Conservation (phyloP, 2,888 invertebrate species). For the Lumbricus terrestris region DNA sequence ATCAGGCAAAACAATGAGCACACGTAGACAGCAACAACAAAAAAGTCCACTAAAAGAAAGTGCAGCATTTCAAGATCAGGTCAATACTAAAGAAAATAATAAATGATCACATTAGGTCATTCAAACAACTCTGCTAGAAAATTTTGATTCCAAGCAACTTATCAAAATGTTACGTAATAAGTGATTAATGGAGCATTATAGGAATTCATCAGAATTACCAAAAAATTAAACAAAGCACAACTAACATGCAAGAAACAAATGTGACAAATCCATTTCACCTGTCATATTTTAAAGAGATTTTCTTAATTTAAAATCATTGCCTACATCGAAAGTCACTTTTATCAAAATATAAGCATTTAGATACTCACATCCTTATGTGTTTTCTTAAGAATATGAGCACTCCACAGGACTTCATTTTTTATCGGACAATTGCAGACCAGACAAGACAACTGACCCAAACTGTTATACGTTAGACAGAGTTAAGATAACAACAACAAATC, state of each 20-base stretch:
- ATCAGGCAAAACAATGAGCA: not conserved
- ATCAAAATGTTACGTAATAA: too few species aligned
- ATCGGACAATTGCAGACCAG: not conserved
- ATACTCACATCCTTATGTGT: not conserved
- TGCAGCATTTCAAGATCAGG: too few species aligned
- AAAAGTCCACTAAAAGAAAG: too few species aligned
- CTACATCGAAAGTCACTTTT: not conserved
- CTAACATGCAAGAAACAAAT: not conserved
- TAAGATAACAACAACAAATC: not conserved
- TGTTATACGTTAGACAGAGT: not conserved
- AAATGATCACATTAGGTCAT: too few species aligned
- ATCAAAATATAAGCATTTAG: not conserved
- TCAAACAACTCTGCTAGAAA: too few species aligned
- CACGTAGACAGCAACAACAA: too few species aligned
- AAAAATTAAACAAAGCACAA: not conserved
- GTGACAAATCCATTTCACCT: not conserved
- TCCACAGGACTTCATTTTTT: not conserved
- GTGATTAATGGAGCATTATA: not conserved
- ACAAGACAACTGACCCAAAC: not conserved
- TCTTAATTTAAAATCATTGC: not conserved
- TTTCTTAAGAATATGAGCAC: conserved; percentile 3
- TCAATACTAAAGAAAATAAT: too few species aligned
- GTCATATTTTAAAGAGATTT: not conserved
- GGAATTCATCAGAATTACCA: not conserved
- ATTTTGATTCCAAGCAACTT: too few species aligned